Evolutionary conservation across 2,113 vertebrate genomes (phyloP).

Genomic region (Psilopsiagon aymara): DNA sequence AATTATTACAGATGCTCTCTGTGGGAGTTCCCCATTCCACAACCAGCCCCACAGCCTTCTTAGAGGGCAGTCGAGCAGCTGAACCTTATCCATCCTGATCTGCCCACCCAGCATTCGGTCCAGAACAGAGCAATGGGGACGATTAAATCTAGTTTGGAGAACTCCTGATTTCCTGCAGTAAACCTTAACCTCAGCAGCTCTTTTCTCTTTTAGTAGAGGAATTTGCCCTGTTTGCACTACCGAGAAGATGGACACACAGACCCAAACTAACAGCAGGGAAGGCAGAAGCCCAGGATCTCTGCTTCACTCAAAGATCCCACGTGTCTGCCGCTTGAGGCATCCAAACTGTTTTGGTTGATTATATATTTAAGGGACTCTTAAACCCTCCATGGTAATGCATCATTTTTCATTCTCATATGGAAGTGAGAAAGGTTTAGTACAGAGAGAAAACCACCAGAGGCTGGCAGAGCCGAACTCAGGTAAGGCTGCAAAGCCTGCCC

Average conservation of each 20-base stretch:
- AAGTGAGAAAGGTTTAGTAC: fast-evolving
- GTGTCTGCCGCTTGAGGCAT: fast-evolving
- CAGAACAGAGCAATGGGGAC: background rate
- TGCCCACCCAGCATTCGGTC: background rate
- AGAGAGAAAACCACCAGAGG: too few species aligned
- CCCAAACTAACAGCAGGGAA: background rate
- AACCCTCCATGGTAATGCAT: fast-evolving
- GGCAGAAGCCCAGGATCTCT: background rate
- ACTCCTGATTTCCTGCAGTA: background rate
- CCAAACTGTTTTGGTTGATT: background rate
- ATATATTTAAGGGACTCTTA: background rate
- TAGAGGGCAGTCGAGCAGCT: background rate
- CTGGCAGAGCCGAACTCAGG: background rate
- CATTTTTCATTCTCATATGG: background rate
- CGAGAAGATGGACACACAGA: background rate
- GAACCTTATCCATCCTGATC: background rate
- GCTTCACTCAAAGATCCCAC: background rate
- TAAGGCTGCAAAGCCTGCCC: background rate
- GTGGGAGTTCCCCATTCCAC: background rate
- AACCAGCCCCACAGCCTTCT: background rate
- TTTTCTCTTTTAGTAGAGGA: background rate
- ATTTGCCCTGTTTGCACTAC: background rate
- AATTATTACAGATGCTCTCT: background rate
- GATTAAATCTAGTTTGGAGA: background rate
- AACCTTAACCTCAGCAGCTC: background rate